Evolutionary conservation across 2,113 vertebrate genomes (phyloP), one percentile per base, ranked within the genome.

Genomic region (cat (Felis catus)): DNA sequence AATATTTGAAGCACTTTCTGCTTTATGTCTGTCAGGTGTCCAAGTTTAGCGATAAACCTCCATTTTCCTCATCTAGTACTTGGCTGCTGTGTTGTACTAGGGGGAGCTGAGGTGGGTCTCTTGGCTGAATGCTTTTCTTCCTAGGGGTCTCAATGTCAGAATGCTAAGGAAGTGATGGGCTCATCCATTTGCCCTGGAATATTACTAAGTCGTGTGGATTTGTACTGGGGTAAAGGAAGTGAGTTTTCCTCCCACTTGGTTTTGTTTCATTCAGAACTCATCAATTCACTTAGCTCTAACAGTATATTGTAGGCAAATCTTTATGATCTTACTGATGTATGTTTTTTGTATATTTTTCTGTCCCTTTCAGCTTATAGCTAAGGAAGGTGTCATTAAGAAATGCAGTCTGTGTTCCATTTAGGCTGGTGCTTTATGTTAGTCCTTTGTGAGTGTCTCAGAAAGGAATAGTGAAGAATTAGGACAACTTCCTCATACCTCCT

Each of bases 261-360:
- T 90, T 91, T 84, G 15, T 82, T 96, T 82, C 51, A 58, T 86
- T 94, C 41, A 82, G 33, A 88, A 61, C 55, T 91, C 86, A 33
- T 91, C 71, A 25, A 10, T 79, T 91, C 51, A 18, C 39, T 88
- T 78, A 68, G 45, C 39, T 85, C 4, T 39, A n/a, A 70, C 48
- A 79, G 66, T 70, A 19, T 39, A n/a, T 53, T 7, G 21, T 41
- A 76, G 82, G 86, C 29, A 85, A 4, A 89, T 82, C 51, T 91
- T 63, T 87, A 45, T 73, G 33, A 79, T 86, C 33, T 95, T 33
- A 55, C 16, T 71, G 13, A 80, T 16, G 2, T 65, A 8, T 68
- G 53, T 94, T 89, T 92, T 48, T 90, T 41, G 7, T 66, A 10
- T 71, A 53, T 58, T 48, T 90, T 65, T 21, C 41, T 76, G 29